These are phyloP conservation scores for Triplophysa tibetana DNA, from an alignment of 2,113 vertebrate species.

Conservation along the genomic window DNA sequence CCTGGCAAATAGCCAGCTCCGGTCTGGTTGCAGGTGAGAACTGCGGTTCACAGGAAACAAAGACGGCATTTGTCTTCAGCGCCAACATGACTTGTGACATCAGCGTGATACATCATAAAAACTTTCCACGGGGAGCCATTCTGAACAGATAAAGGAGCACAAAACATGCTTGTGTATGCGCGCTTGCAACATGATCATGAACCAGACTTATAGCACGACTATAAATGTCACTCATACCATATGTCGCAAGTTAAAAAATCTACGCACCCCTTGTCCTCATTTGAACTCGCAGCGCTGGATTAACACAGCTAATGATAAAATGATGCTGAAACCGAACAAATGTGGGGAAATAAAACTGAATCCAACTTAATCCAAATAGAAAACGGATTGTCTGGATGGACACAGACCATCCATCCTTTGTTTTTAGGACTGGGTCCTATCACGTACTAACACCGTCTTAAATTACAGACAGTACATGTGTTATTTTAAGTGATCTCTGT, in stretches of 20 bases:
- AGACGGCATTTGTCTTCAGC: constrained; percentile 62
- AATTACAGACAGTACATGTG: constrained; percentile 66
- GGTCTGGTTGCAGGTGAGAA: constrained; percentile 72
- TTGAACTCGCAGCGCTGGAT: constrained; percentile 48
- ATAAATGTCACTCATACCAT: constrained; percentile 13
- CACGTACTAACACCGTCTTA: constrained; percentile 66
- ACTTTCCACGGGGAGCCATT: constrained; percentile 2
- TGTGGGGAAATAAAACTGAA: constrained; percentile 61
- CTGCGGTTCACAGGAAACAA: constrained; percentile 69
- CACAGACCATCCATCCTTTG: constrained; percentile 65
- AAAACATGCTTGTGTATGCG: constrained; percentile 12
- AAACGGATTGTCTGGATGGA: constrained; percentile 51
- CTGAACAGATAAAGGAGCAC: constrained; percentile 9
- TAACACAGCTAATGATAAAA: constrained; percentile 34
- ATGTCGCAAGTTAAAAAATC: constrained; percentile 2
- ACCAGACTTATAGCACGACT: neutral
- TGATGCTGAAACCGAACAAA: constrained; percentile 46
- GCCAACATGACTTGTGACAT: constrained; percentile 40
- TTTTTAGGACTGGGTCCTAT: constrained; percentile 53
- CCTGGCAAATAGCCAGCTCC: constrained; percentile 61
- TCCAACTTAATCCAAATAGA: constrained; percentile 33
- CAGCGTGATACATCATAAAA: constrained; percentile 27
- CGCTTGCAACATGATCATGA: neutral
- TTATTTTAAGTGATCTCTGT: constrained; percentile 71
- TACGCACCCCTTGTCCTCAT: constrained; percentile 52